Evolutionary conservation across 1,140 invertebrate genomes (phyloP).

Genomic region (Diabrotica undecimpunctata): DNA sequence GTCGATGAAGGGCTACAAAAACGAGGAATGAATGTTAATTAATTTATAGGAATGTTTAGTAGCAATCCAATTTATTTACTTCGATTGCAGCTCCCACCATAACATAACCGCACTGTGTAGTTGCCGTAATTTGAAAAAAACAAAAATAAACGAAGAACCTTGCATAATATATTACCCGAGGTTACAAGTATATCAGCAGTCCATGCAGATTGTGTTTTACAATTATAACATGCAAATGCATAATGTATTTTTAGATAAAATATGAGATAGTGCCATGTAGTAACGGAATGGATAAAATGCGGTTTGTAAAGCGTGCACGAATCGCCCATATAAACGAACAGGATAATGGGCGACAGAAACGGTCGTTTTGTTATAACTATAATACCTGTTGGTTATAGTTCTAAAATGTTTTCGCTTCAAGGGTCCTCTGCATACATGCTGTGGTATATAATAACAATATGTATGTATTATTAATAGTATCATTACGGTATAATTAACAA

Average conservation of each 20-base stretch:
- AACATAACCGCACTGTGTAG: background rate
- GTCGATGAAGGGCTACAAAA: too few species aligned
- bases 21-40: too few species aligned
- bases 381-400: conserved; percentile 2
- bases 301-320: background rate
- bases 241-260: conserved; percentile 1
- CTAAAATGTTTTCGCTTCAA: background rate
- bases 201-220: conserved; percentile 2
- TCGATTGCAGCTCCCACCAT: background rate
- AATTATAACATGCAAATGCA: conserved; percentile 2
- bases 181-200: background rate
- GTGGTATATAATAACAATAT: too few species aligned
- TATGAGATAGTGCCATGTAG: background rate
- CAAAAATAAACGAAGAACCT: background rate
- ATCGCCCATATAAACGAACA: background rate
- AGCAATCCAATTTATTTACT: too few species aligned
- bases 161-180: background rate
- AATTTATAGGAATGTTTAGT: too few species aligned
- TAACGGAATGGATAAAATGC: background rate
- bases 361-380: conserved; percentile 1
- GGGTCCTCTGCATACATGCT: background rate
- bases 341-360: background rate
- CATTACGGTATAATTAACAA: too few species aligned
- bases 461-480: too few species aligned
- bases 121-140: background rate